phyloP scores from a whole-genome alignment of 2,797 vertebrate species.

The Natrix natrix region DNA sequence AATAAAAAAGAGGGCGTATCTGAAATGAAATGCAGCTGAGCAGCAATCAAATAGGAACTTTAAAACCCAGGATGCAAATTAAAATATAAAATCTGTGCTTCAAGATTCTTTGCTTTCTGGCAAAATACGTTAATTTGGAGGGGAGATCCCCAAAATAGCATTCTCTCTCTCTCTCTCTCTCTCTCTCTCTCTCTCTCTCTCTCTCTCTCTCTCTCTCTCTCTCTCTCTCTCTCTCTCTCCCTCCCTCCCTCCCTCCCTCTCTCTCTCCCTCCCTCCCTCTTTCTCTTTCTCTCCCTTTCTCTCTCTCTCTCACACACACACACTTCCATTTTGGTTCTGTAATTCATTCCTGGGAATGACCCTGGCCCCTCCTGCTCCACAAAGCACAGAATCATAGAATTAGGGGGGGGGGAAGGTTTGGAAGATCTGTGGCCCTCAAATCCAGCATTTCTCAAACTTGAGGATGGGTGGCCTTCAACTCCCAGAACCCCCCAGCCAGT shows the following conservation, averaged over 20 bases:
- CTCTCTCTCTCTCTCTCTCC: no score
- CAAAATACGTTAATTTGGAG: not conserved
- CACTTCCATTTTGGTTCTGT: not conserved
- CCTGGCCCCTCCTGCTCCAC: not conserved
- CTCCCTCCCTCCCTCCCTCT: no score
- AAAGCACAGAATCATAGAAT: not conserved
- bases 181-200: no score
- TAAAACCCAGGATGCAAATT: not conserved
- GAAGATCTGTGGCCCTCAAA: not conserved
- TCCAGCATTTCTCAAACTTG: no score
- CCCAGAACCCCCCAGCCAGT: not conserved
- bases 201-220: no score
- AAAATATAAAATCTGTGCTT: not conserved
- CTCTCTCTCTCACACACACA: not conserved
- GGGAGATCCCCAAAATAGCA: not conserved
- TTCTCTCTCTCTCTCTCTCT: not conserved
- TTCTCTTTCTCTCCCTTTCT: no score
- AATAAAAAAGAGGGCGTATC: not conserved
- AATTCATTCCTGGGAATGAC: not conserved
- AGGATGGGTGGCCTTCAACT: not conserved
- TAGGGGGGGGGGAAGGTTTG: not conserved
- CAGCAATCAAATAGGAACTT: not conserved
- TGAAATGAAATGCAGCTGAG: not conserved
- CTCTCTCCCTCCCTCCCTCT: no score
- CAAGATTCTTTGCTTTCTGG: not conserved